Percentiles rank a stretch among this genome's conserved stretches.
phyloP scores from a whole-genome alignment of 2,797 vertebrate species.

The Denticeps clupeoides region DNA sequence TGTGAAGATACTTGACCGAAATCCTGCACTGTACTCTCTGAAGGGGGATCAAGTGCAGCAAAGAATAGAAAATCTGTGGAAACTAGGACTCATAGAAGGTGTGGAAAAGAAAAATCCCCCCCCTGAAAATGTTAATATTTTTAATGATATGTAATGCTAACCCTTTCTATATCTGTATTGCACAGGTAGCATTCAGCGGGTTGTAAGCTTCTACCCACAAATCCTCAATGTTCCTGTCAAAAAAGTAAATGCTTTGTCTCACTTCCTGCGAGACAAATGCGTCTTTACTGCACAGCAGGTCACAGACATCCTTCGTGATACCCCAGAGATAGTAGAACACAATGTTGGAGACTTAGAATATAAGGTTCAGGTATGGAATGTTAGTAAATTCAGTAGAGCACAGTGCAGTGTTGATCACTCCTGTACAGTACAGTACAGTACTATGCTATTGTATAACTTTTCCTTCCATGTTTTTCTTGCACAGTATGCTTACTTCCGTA shows the following conservation, averaged over 20 bases:
- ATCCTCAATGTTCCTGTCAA: constrained; percentile 59
- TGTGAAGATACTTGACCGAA: constrained; percentile 54
- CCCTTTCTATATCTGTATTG: not conserved
- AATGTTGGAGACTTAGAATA: constrained; percentile 61
- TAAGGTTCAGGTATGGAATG: constrained; percentile 87
- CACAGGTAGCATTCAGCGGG: constrained; percentile 64
- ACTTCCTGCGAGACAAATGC: constrained; percentile 69
- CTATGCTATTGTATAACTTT: not conserved
- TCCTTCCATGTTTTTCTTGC: constrained; percentile 8
- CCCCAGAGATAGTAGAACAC: constrained; percentile 58
- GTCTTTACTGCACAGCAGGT: constrained; percentile 72
- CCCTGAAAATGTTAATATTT: not conserved
- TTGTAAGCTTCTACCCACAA: constrained; percentile 60
- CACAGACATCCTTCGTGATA: constrained; percentile 56
- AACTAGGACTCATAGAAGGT: constrained; percentile 79
- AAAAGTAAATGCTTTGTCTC: constrained; percentile 44
- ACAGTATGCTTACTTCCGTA: constrained; percentile 91
- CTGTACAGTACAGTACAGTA: not conserved
- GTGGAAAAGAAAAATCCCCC: constrained; percentile 6
- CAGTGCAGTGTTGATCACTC: not conserved
- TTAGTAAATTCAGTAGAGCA: too few species aligned
- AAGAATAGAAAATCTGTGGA: constrained; percentile 64
- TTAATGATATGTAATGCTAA: not conserved
- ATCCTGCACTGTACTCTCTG: constrained; percentile 57
- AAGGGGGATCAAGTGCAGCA: constrained; percentile 51